Base-by-base conservation (phyloP, 2,888 invertebrate species). In the Callinectes sapidus region DNA sequence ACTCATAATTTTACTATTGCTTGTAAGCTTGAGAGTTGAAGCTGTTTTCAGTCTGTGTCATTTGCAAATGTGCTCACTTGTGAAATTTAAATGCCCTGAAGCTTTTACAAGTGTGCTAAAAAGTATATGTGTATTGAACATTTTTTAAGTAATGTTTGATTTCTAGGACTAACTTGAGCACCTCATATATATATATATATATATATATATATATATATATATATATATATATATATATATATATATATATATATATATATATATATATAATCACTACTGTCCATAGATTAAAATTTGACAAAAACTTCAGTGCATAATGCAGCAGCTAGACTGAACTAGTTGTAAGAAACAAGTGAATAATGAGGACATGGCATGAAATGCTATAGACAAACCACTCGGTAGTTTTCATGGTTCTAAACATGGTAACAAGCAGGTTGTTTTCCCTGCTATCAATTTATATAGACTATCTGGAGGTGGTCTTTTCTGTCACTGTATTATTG, bases 211-310 rank as follows among this genome's bases (percentile, higher is more conserved):
- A 32, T 55, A 61, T 81, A 85, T 85, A 85, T 90, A 48, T 90
- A 61, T 85, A 85, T 86, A 61, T 90, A 85, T 90, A 89, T 71
- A 89, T 89, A 71, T 89, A 71, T 89, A 61, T 71, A 71, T 91
- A 86, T 91, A 91, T 91, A 86, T 77, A 91, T 91, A 42, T 91
- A 77, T 91, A 86, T 71, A 85, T 85, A 86, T 91, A 85, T 86
- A 91, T 42, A 91, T 61, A 91, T 91, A 91, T 66, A 91, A 87
- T 13, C 55, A 86, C 66, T 28, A 71, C 39, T 77, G 92, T 88
- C 77, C 48, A 35, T 48, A 87, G 42, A 66, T 28, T 81, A 87
- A 86, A 81, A 71, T 91, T 91, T 87, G 16, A 85, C 85, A 85
- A 81, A 85, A 87, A 28, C 35, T 35, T 85, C 16, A 85, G n/a